Percentiles rank a stretch among this genome's conserved stretches.
Conservation (phyloP, 2,888 invertebrate genomes). For the Deroplatys truncata region DNA sequence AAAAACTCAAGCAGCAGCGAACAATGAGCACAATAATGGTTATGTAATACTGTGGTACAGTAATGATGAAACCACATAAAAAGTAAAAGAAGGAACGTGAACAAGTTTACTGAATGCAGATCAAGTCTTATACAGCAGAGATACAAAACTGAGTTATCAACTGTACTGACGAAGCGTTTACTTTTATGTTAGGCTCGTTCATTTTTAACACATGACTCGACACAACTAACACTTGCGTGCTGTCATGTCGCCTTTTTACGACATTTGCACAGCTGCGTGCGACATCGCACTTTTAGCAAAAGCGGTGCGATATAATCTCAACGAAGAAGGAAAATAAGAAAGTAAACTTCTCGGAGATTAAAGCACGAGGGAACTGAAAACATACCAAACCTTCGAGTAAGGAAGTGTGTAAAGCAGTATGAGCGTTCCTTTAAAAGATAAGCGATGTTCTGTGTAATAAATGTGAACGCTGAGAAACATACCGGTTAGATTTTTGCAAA, state of each 20-base stretch:
- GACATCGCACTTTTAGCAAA: background rate
- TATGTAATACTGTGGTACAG: too few species aligned
- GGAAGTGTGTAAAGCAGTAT: too few species aligned
- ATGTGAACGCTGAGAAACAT: too few species aligned
- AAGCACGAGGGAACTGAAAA: background rate
- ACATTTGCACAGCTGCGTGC: background rate
- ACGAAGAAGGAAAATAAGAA: background rate
- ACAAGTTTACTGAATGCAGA: background rate
- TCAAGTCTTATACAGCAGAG: background rate
- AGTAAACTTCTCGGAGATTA: background rate
- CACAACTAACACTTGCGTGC: background rate
- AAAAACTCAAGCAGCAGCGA: too few species aligned
- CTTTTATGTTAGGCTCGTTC: background rate
- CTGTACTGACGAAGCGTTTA: background rate
- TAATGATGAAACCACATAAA: too few species aligned
- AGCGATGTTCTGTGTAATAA: too few species aligned
- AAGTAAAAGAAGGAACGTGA: too few species aligned
- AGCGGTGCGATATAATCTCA: background rate
- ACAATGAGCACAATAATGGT: too few species aligned
- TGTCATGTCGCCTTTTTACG: background rate
- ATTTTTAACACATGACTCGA: background rate
- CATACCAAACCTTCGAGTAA: too few species aligned
- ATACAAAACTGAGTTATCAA: background rate
- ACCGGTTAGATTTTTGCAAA: too few species aligned
- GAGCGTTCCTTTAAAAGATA: too few species aligned